Evolutionary conservation across 2,113 vertebrate species (phyloP).

Genomic region (Sturnira hondurensis): DNA sequence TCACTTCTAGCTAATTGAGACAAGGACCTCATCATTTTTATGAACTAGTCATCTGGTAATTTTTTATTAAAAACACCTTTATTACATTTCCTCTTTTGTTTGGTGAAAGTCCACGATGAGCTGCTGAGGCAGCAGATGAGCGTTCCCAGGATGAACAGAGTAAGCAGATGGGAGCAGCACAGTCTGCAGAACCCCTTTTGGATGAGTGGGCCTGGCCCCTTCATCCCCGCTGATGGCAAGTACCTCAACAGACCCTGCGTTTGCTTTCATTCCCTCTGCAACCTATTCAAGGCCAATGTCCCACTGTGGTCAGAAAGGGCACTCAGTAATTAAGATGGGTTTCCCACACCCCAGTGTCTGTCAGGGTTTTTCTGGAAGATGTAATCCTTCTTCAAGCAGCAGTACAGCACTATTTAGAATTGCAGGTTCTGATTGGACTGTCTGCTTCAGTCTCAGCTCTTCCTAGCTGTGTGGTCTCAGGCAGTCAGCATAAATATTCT

Average conservation of each 20-base stretch:
- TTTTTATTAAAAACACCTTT: neutral
- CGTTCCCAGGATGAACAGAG: neutral
- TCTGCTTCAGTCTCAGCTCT: neutral
- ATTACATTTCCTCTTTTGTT: neutral
- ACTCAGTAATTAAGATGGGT: neutral
- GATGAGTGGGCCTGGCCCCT: neutral
- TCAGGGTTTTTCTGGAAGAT: neutral
- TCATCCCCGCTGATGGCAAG: neutral
- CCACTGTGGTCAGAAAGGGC: neutral
- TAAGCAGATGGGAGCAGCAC: neutral
- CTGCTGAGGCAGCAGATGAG: neutral
- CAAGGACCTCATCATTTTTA: neutral
- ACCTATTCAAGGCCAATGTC: neutral
- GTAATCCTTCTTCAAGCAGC: too few relatives aligned
- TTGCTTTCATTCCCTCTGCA: neutral
- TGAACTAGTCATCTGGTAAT: neutral
- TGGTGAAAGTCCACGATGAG: neutral
- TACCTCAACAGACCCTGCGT: accelerated
- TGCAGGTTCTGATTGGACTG: neutral
- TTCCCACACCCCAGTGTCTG: neutral
- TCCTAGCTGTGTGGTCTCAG: neutral
- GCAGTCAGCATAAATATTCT: neutral
- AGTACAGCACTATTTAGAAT: neutral
- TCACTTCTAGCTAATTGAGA: neutral
- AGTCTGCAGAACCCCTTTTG: too few relatives aligned